Percentiles rank a stretch among this genome's conserved stretches.
These are phyloP conservation scores for Siniperca chuatsi DNA, from an alignment of 2,113 vertebrate genomes.

Conservation along the genomic window DNA sequence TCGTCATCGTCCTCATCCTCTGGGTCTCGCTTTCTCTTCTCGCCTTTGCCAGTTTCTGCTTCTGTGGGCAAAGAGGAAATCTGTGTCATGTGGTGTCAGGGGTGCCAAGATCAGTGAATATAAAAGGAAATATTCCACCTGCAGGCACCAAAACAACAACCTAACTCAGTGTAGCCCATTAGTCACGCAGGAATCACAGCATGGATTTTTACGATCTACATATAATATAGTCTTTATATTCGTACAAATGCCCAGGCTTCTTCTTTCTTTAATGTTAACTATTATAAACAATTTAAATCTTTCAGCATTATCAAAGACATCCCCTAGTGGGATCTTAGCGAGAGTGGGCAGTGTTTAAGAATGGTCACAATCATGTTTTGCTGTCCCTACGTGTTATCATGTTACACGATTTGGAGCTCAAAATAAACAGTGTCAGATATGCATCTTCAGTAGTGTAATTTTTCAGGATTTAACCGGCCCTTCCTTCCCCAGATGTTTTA, in stretches of 20 bases:
- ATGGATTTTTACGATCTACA: neutral
- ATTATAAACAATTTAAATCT: neutral
- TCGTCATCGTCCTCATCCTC: conserved; percentile 92
- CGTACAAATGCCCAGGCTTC: neutral
- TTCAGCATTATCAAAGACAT: neutral
- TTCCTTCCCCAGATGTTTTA: neutral
- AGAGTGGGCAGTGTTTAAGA: neutral
- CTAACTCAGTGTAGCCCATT: neutral
- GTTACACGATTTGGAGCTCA: conserved; percentile 15
- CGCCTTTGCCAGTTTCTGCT: conserved; percentile 87
- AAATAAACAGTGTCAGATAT: conserved; percentile 39
- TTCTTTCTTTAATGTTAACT: neutral
- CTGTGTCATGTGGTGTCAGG: neutral
- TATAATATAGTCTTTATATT: neutral
- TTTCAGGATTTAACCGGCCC: neutral
- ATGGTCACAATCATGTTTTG: conserved; percentile 25
- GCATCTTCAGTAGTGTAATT: neutral
- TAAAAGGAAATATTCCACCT: neutral
- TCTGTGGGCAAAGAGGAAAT: conserved; percentile 63
- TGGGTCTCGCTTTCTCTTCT: conserved; percentile 92
- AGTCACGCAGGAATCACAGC: neutral
- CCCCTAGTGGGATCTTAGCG: neutral
- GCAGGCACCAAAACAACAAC: neutral
- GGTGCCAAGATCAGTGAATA: neutral
- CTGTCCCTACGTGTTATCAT: neutral